Percentiles rank a stretch among this genome's conserved stretches.
Conservation (phyloP, 1,140 invertebrate genomes). For the Nautilus pompilius region DNA sequence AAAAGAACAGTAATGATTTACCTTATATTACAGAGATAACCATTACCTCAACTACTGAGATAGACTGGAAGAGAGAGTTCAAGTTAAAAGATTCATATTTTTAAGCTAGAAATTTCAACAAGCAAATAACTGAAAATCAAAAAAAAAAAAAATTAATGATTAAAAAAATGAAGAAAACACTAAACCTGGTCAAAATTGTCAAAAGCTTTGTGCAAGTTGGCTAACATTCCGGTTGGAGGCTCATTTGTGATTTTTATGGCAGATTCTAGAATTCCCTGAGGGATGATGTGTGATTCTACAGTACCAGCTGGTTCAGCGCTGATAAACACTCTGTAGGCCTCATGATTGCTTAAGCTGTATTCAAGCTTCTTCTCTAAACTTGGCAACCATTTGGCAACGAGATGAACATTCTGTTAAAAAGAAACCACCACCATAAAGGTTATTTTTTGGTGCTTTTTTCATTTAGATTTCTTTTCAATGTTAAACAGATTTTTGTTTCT, state of each 20-base stretch:
- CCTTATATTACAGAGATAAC: too few relatives aligned
- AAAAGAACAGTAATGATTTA: too few relatives aligned
- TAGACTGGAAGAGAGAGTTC: too few relatives aligned
- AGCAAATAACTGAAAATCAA: too few relatives aligned
- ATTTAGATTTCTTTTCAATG: too few relatives aligned
- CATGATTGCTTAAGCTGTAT: slow-evolving; percentile 68
- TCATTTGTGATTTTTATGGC: slow-evolving; percentile 98
- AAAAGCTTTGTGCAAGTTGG: slow-evolving; percentile 92
- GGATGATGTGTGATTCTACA: slow-evolving; percentile 85
- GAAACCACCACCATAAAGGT: too few relatives aligned
- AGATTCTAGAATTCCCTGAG: slow-evolving; percentile 88
- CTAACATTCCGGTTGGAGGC: slow-evolving; percentile 93
- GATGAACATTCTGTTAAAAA: slow-evolving; percentile 80
- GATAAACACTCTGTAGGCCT: slow-evolving; percentile 84
- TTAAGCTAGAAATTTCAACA: too few relatives aligned
- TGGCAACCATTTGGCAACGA: slow-evolving; percentile 91
- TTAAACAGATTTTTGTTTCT: too few relatives aligned
- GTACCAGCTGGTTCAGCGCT: slow-evolving; percentile 88
- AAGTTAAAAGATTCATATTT: too few relatives aligned
- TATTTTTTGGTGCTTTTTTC: neutral
- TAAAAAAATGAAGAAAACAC: neutral
- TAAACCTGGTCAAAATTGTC: slow-evolving; percentile 80
- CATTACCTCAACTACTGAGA: too few relatives aligned
- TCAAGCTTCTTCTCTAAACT: slow-evolving; percentile 89
- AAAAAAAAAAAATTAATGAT: too few relatives aligned